A percentile compares a stretch with the other conserved stretches of the same genome.
Evolutionary conservation across 2,888 invertebrate genomes (phyloP).

Genomic region (Taphrorychus bicolor): DNA sequence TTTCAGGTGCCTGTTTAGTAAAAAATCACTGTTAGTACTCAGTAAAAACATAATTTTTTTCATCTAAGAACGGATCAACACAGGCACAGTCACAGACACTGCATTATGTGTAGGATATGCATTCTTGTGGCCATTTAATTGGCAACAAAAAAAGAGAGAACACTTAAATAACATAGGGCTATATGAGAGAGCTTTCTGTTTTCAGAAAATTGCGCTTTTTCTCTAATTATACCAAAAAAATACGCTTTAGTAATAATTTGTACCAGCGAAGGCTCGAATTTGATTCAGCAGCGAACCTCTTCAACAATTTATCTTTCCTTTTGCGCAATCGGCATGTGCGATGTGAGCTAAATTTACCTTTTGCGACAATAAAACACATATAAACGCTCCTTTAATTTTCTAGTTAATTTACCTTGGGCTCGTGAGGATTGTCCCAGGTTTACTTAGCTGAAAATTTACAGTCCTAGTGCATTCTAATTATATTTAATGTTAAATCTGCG

Average conservation of each 20-base stretch:
- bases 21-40: no score
- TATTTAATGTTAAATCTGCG: slow-evolving; percentile 55
- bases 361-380: slow-evolving; percentile 19
- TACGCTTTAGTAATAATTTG: background rate
- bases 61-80: no score
- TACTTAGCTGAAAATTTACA: slow-evolving; percentile 56
- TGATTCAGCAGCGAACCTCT: background rate
- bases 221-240: background rate
- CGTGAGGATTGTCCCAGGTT: slow-evolving; percentile 44
- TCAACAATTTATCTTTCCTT: background rate
- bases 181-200: no score
- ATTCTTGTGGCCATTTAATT: no score
- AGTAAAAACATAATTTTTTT: no score
- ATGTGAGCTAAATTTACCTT: slow-evolving; percentile 11
- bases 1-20: no score
- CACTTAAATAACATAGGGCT: no score
- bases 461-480: slow-evolving; percentile 48
- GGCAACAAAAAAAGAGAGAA: no score
- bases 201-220: no score
- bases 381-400: slow-evolving; percentile 23
- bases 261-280: no score
- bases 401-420: slow-evolving; percentile 28
- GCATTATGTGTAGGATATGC: no score
- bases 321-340: background rate
- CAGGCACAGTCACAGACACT: no score